Evolutionary conservation across 64 coral and sea anemone species (phyloP), one percentile per base, ranked within the genome.

Genomic region (Acropora tenuis): DNA sequence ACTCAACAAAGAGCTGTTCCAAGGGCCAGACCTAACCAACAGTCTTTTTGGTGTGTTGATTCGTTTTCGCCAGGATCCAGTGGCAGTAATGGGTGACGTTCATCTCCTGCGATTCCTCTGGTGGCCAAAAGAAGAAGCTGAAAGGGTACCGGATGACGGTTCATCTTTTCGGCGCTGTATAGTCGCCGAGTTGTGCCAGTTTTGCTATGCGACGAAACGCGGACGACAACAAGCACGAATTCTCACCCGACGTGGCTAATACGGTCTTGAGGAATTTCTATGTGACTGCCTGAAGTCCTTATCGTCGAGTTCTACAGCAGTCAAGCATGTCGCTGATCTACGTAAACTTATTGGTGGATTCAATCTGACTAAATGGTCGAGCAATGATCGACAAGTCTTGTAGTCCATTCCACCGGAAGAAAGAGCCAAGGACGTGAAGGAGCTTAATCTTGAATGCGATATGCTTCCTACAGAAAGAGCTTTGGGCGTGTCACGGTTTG

Each of bases 261-360:
- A 30, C 30, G 30, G 43, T 89, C 13, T 15, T 71, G 30, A 74
- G 48, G 48, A 94, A 88, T 41, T 88, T 92, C 52, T 87, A 92
- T 18, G 92, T 94, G 92, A 94, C 48, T 94, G 92, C 41, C 49
- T 89, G 61, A 42, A 55, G 52, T 55, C 52, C 52, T 55, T 55
- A 55, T 55, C 52, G 52, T 55, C 10, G 50, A 53, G 50, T 53
- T 53, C 8, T 53, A 8, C 50, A 53, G 50, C 50, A 53, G 50
- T 53, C 50, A 53, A 53, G 50, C 18, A 72, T 40, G 67, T 94
- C 3, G 10, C 60, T 17, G 57, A 87, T 47, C 42, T 94, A 4
- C 49, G 86, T 48, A 43, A 53, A 55, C 52, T 55, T 55, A 52
- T 77, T 19, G 92, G 92, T 67, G 79, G 86, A 48, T 94, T 94